phyloP scores from a whole-genome alignment of 2,888 invertebrate species.

The Elmis aenea region DNA sequence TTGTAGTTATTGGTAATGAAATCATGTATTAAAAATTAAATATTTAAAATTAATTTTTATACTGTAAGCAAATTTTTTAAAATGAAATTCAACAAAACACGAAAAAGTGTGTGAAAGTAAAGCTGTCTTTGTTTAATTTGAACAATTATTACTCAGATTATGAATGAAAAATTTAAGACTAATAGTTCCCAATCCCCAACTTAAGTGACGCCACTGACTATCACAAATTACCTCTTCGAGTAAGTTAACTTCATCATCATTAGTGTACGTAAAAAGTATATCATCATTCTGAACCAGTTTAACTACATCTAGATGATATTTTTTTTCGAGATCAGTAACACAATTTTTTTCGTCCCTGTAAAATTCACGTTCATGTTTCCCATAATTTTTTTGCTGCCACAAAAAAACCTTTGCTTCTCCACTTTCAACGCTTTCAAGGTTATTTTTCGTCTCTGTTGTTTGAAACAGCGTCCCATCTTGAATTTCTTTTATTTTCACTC shows the following conservation, averaged over 20 bases:
- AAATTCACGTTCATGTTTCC: constrained; percentile 54
- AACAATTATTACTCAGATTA: no score
- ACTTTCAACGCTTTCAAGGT: constrained; percentile 19
- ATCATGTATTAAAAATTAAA: no score
- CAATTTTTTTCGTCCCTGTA: constrained; percentile 61
- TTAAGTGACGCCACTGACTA: neutral
- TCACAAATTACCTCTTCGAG: constrained; percentile 29
- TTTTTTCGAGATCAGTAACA: constrained; percentile 54
- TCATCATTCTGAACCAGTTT: constrained; percentile 37
- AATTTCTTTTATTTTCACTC: constrained; percentile 21
- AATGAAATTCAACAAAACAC: no score
- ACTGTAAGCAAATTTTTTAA: no score
- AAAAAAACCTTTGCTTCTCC: constrained; percentile 46
- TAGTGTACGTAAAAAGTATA: constrained; percentile 55
- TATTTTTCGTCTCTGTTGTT: constrained; percentile 15
- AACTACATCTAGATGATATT: constrained; percentile 48
- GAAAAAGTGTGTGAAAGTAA: no score
- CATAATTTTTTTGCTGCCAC: constrained; percentile 73
- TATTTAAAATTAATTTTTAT: no score
- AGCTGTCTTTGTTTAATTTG: no score
- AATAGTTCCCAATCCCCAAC: no score
- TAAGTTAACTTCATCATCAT: constrained; percentile 53
- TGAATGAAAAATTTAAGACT: no score
- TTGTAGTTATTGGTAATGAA: no score
- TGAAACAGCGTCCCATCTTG: constrained; percentile 8